Percentiles rank a stretch among this genome's conserved stretches.
These are phyloP conservation scores for Ascidia mentula DNA, from an alignment of 23 tunicate species.

Conservation along the genomic window DNA sequence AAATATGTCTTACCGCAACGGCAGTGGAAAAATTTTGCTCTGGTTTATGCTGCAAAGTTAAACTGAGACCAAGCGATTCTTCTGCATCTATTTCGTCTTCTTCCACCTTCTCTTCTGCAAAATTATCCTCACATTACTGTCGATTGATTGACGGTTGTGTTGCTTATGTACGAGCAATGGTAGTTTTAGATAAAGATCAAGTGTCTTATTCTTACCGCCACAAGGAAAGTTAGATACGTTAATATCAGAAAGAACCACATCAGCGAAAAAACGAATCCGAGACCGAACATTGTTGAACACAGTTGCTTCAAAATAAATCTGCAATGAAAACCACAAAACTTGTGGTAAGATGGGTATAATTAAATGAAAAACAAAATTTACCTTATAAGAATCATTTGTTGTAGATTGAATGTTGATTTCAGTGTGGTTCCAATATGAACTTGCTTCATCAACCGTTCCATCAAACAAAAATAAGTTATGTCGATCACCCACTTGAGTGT, in stretches of 20 bases:
- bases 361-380: not conserved
- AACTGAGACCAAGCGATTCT: conserved; percentile 1
- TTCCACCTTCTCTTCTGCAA: not conserved
- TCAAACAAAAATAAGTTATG: conserved; percentile 20
- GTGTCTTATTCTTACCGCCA: conserved; percentile 40
- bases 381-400: conserved; percentile 30
- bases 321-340: not conserved
- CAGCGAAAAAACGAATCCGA: conserved; percentile 12
- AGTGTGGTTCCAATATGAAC: conserved; percentile 64
- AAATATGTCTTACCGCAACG: too few relatives aligned
- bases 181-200: too few relatives aligned
- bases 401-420: conserved; percentile 43
- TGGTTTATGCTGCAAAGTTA: not conserved
- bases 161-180: too few relatives aligned
- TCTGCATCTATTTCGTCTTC: conserved; percentile 1
- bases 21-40: not conserved
- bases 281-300: not conserved
- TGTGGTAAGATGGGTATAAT: not conserved
- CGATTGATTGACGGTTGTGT: not conserved
- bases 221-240: conserved; percentile 47
- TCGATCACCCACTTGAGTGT: not conserved
- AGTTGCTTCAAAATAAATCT: conserved; percentile 23
- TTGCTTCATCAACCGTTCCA: conserved; percentile 18
- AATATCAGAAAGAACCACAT: conserved; percentile 56
- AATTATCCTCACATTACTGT: not conserved